Percentiles rank a stretch among this genome's conserved stretches.
Conservation (phyloP, 2,888 invertebrate genomes). For the Uropetala carovei region DNA sequence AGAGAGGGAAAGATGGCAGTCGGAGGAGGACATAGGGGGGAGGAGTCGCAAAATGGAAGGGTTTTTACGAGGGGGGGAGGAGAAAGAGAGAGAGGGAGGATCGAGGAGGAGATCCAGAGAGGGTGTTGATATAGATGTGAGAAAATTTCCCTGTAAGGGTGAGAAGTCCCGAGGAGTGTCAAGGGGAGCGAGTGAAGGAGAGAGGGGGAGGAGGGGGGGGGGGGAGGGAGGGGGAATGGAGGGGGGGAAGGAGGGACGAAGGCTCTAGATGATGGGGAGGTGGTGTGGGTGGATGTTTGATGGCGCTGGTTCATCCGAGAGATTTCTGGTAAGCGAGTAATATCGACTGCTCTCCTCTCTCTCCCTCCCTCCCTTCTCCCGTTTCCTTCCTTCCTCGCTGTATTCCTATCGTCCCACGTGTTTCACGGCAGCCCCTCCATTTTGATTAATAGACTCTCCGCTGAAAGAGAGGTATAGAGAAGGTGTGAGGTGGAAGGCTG, state of each 20-base stretch:
- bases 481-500: background rate
- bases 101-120: background rate
- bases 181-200: background rate
- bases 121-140: constrained; percentile 17
- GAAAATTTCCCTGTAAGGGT: background rate
- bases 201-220: background rate
- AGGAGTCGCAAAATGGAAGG: background rate
- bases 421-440: background rate
- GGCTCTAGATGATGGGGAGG: background rate
- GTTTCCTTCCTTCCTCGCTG: background rate
- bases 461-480: background rate
- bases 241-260: background rate
- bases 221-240: background rate
- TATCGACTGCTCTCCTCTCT: constrained; percentile 37
- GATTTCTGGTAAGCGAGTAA: constrained; percentile 52
- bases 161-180: constrained; percentile 3
- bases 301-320: background rate
- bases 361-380: background rate
- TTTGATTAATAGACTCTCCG: constrained; percentile 23
- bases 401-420: constrained; percentile 18
- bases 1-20: background rate
- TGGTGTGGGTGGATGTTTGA: constrained; percentile 44
- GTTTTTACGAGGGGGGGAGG: background rate
- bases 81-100: too few species aligned
- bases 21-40: background rate